Base-by-base conservation (phyloP, 2,888 invertebrate species). In the Serripes groenlandicus region DNA sequence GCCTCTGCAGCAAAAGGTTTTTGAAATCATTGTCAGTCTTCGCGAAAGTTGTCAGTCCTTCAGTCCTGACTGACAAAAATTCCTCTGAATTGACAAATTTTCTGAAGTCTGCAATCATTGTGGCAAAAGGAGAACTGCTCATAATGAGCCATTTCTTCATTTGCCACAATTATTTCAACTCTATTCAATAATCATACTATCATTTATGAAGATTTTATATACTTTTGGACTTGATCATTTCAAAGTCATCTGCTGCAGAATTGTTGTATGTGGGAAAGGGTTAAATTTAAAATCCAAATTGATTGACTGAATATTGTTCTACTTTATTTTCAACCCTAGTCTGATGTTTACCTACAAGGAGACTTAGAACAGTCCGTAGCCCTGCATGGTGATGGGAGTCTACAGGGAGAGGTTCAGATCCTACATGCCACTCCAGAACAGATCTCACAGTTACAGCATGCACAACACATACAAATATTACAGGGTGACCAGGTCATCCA, bases 381-480 rank as follows among this genome's bases (percentile, higher is more conserved):
- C 23, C 89, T 92, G 90, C 89, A 91, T 34, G 90, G 89, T 26
- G 92, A 91, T 60, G 78, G 85, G 58, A 85, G 88, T 64, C 78
- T 89, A 28, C 91, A 89, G 32, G 88, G 88, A n/a, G 94, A 94
- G 81, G 94, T 95, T 42, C 95, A 95, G 89, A 94, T 95, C 30
- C 89, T 95, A 21, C 94, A 94, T 77, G 94, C 95, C 81, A 95
- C 95, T 35, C 94, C 94, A 32, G 95, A 95, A 89, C 94, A 95
- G 81, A 92, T 95, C 34, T 94, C 94, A 21, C 94, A 94, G 79
- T 87, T 95, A 49, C 93, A 94, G 82, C 93, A 94, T 49, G 93
- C 92, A 35, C 93, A 94, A 37, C 93, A 93, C 76, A 94, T 94
- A 86, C 94, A 94, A 77, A 94, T 94, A 69, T 81, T 94, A 21